Base-by-base conservation (phyloP, 2,113 vertebrate species). In the Nyctibius bracteatus region DNA sequence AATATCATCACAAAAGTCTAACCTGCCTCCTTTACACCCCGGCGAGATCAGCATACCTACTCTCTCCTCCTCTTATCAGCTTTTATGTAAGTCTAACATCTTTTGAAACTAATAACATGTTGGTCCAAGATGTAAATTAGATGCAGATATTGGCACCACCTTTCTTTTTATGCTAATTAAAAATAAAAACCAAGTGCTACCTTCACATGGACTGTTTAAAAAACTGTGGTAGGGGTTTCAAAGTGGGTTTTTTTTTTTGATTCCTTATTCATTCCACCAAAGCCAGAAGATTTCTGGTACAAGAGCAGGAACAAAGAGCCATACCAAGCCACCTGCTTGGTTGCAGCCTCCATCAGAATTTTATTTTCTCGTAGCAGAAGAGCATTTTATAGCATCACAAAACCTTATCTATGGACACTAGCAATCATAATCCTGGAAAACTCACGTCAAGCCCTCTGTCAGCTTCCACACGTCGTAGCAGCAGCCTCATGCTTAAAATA, bases 201-300 rank as follows among this genome's bases (percentile, higher is more conserved):
- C 52, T 52, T 73, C 66, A 37, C 11, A 24, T 1, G 18, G 13
- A 21, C 24, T 14, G 5, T 6, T 65, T 25, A 31, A 86, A 72
- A 73, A 93, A 21, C 27, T 4, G 15, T 4, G 11, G 5, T 1
- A 6, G 25, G 10, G 3, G 1, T 62, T 82, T 63, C 27, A 23
- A 47, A 37, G 27, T 1, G 6, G 7, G 13, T 0, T 7, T 30
- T 75, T 7, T 30, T 75, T n/a, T 51, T 61, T 8, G 3, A 20
- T 49, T 63, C 33, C 41, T 68, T 79, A 18, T 25, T 81, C 5
- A 18, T 67, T 72, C 28, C 15, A 43, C 28, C 49, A 79, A 61
- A 88, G n/a, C 30, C 74, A 77, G 37, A 90, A 55, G 35, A 65
- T 49, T 66, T 68, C 66, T 82, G 24, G 16, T 52, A 23, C 63